Base-by-base conservation (phyloP, 2,888 invertebrate species). In the Dasysyrphus albostriatus region DNA sequence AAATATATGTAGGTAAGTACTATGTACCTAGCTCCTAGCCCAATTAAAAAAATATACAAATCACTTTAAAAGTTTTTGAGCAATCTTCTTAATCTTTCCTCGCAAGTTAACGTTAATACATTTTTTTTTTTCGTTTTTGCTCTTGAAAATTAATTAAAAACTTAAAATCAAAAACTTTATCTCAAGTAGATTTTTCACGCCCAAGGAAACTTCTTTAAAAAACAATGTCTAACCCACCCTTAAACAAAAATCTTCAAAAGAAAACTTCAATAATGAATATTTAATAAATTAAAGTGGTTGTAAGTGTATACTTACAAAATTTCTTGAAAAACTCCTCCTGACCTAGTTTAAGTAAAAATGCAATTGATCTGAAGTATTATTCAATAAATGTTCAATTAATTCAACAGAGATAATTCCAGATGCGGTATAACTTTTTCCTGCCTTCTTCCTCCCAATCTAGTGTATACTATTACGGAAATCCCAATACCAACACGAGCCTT, bases 361-460 rank as follows among this genome's bases (percentile, higher is more conserved):
- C 84, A 85, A 85, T 85, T 85, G 77, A 80, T 85, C 58, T 82
- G 10, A 78, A 82, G 82, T 34, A 70, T 42, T 75, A 16, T 70
- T 81, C 70, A 76, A 85, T 77, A 61, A 80, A 59, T 44, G 54
- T 76, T 85, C 73, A 65, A 85, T 81, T 73, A 67, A 81, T 73
- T 24, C 24, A 61, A 9, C 44, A 69, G 72, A 84, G 75, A 80
- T 44, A 56, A 29, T 51, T 44, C 49, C 61, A 73, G 54, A 78
- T 83, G 49, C 49, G 10, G 61, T 47, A 73, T 14, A 73, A 83
- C n/a, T 44, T 51, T 34, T 37, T 19, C 12, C 12, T 19, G 5
- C 12, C 19, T 12, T 37, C 16, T 19, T 37, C 59, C 37, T 59
- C 19, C 10, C 16, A 16, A 32, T 37, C 9, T 39, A 1, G 9